Conservation (phyloP, 37 sponge, comb jelly and placozoan genomes). For the Halisarca cf. caerulea region DNA sequence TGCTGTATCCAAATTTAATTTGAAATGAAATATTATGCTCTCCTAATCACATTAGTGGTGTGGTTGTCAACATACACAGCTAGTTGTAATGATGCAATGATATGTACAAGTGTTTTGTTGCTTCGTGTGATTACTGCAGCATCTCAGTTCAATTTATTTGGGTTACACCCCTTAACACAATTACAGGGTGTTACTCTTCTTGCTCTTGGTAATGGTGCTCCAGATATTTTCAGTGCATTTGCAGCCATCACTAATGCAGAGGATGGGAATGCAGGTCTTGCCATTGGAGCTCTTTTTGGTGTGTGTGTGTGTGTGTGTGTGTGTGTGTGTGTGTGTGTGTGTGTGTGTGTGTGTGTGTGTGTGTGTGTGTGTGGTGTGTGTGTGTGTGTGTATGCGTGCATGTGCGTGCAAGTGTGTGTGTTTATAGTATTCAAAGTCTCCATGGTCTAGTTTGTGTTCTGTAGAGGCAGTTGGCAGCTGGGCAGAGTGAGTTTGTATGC, state of each 20-base stretch:
- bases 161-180: neutral
- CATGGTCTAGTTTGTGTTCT: too few species aligned
- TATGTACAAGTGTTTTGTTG: too few species aligned
- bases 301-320: too few species aligned
- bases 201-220: slow-evolving; percentile 97
- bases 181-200: slow-evolving; percentile 88
- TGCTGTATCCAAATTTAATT: slow-evolving; percentile 69
- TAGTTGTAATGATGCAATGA: neutral
- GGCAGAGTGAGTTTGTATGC: too few species aligned
- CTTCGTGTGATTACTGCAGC: too few species aligned
- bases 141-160: neutral
- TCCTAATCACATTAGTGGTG: neutral
- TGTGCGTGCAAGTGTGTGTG: too few species aligned
- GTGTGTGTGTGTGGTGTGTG: too few species aligned
- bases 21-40: too few species aligned
- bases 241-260: slow-evolving; percentile 77
- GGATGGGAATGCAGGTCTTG: slow-evolving; percentile 74
- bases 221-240: slow-evolving; percentile 95
- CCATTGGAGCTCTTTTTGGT: slow-evolving; percentile 97
- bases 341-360: slow-evolving; percentile 20
- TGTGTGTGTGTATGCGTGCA: too few species aligned
- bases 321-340: too few species aligned
- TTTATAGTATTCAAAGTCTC: too few species aligned
- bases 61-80: neutral
- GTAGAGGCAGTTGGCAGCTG: too few species aligned